phyloP scores from a whole-genome alignment of 2,888 invertebrate genomes.

The Steinernema carpocapsae region DNA sequence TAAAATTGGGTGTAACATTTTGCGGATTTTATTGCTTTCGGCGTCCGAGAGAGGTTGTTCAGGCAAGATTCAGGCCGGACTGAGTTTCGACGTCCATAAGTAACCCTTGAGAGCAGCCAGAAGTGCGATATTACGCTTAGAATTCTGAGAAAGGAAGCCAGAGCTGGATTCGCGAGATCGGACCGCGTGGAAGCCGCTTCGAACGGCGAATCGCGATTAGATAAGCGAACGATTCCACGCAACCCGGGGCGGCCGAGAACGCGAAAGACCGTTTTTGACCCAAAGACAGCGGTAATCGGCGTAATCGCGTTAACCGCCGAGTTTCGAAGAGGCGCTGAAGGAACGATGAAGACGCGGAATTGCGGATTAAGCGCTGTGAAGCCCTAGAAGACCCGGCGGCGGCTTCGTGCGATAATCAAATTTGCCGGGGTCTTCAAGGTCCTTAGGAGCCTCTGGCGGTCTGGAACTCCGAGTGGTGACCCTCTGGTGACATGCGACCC shows the following conservation, averaged over 20 bases:
- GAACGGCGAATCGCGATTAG: neutral
- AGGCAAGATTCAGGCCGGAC: no score
- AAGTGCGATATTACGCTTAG: no score
- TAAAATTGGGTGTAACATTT: conserved; percentile 34
- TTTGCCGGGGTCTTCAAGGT: neutral
- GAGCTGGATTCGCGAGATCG: neutral
- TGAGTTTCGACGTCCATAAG: no score
- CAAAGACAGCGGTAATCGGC: neutral
- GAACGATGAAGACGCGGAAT: neutral
- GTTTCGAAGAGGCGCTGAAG: neutral
- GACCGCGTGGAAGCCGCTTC: neutral
- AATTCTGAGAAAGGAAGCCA: neutral
- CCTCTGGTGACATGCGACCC: neutral
- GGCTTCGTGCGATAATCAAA: neutral
- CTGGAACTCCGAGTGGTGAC: neutral
- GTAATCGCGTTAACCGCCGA: neutral
- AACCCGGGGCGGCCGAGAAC: neutral
- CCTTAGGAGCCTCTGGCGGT: neutral
- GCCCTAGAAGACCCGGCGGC: neutral
- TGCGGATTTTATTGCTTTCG: conserved; percentile 21
- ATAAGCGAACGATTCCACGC: neutral
- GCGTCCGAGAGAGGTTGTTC: neutral
- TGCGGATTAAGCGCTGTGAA: neutral
- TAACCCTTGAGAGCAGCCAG: no score
- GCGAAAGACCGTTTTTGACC: neutral